These are phyloP conservation scores for Ligdia adustata DNA, from an alignment of 2,888 invertebrate genomes.

Conservation along the genomic window DNA sequence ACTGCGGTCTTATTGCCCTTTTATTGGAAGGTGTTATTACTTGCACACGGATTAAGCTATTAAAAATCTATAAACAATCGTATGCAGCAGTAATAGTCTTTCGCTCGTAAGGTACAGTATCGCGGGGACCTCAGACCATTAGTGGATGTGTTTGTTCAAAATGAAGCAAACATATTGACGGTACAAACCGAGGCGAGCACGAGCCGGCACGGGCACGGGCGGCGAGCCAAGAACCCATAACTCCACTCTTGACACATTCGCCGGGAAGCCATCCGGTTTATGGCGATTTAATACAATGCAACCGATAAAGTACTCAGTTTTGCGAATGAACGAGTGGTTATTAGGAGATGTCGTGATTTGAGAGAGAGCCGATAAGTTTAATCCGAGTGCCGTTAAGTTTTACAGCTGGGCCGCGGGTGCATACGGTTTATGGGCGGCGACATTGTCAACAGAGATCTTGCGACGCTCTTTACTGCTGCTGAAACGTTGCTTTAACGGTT, in stretches of 20 bases:
- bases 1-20: conserved; percentile 19
- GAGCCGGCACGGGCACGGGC: conserved; percentile 41
- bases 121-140: conserved; percentile 40
- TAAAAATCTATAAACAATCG: conserved; percentile 25
- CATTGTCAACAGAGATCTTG: conserved; percentile 84
- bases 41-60: conserved; percentile 18
- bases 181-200: conserved; percentile 47
- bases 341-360: conserved; percentile 72
- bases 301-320: conserved; percentile 47
- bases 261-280: conserved; percentile 42
- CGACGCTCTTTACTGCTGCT: conserved; percentile 82
- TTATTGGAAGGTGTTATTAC: conserved; percentile 28
- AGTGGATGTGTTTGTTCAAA: conserved; percentile 44
- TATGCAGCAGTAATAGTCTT: conserved; percentile 21
- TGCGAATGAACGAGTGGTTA: conserved; percentile 55
- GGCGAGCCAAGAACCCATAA: conserved; percentile 56
- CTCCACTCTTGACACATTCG: conserved; percentile 49
- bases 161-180: conserved; percentile 52
- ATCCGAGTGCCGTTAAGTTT: conserved; percentile 82
- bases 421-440: conserved; percentile 82
- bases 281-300: conserved; percentile 51
- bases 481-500: conserved; percentile 84
- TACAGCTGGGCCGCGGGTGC: conserved; percentile 76
- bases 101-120: conserved; percentile 30
- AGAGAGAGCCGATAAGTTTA: conserved; percentile 76